Evolutionary conservation across 2,113 vertebrate species (phyloP), one percentile per base, ranked within the genome.

Genomic region (Regulus satrapa): DNA sequence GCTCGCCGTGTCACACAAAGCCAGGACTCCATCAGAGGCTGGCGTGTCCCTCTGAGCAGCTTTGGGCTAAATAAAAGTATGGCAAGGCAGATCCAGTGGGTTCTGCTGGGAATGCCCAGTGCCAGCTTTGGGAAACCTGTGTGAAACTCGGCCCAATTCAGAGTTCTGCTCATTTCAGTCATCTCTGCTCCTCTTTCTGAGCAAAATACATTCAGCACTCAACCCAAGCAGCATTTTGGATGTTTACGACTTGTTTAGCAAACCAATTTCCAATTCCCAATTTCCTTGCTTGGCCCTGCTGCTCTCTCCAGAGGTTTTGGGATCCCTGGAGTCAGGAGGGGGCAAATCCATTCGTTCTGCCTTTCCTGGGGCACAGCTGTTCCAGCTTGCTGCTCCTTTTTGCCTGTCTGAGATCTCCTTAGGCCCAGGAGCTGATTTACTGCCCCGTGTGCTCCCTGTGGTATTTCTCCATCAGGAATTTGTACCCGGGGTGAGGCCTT

Each of bases 291-390:
- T 25, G 45, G 40, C 92, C 58, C 63, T 40, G 40, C 83, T 81
- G 68, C 3, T 92, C 48, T 34, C 43, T n/a, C 2, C 86, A 83
- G 91, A 62, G 75, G 45, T 18, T 18, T 3, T 41, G 71, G 45
- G 49, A 14, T 92, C 34, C 3, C 85, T 84, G 85, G 2, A 86
- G 72, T n/a, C 72, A 28, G 85, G 92, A 80, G 92, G 38, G 8
- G 63, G 43, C 59, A 92, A 96, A 96, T 95, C 92, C 91, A 94
- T 95, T 92, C 0, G 94, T 92, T 95, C 92, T 94, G 94, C 95
- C 58, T 62, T 69, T 94, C 79, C 88, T 63, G 86, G 64, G 72
- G 51, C 91, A 74, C 96, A 96, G 96, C 95, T 96, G 95, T 81
- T 78, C 23, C 91, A 80, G 85, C 75, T 90, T 18, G 62, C 92